Conservation (phyloP, 2,113 vertebrate genomes). For the Apteryx mantelli region DNA sequence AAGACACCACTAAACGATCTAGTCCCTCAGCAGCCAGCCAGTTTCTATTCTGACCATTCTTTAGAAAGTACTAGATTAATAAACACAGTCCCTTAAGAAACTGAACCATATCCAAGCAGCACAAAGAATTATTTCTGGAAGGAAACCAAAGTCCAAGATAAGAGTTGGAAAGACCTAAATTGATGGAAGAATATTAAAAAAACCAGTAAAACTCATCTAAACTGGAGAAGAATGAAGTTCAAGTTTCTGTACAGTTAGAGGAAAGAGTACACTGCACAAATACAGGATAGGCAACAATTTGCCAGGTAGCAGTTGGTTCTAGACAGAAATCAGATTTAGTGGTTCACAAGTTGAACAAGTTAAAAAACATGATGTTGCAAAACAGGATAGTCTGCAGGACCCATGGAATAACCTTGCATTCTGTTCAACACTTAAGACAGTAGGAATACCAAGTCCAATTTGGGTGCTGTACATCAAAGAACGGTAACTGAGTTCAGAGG, state of each 20-base stretch:
- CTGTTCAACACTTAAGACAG: background rate
- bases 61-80: background rate
- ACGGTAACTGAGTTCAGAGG: background rate
- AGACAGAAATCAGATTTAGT: background rate
- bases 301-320: background rate
- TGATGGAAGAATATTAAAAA: background rate
- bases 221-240: background rate
- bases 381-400: background rate
- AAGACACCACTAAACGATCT: background rate
- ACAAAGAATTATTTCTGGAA: background rate
- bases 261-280: background rate
- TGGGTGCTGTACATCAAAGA: background rate
- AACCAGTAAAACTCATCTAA: background rate
- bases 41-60: background rate
- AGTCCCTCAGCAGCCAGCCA: background rate
- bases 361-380: background rate
- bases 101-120: background rate
- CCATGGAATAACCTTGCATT: accelerated
- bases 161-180: background rate
- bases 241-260: background rate
- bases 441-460: background rate
- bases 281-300: background rate
- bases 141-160: background rate
- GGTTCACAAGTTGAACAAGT: background rate
- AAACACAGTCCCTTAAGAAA: background rate